Percentiles rank a stretch among this genome's conserved stretches.
Conservation (phyloP, 2,797 vertebrate species). For the Chanos chanos region DNA sequence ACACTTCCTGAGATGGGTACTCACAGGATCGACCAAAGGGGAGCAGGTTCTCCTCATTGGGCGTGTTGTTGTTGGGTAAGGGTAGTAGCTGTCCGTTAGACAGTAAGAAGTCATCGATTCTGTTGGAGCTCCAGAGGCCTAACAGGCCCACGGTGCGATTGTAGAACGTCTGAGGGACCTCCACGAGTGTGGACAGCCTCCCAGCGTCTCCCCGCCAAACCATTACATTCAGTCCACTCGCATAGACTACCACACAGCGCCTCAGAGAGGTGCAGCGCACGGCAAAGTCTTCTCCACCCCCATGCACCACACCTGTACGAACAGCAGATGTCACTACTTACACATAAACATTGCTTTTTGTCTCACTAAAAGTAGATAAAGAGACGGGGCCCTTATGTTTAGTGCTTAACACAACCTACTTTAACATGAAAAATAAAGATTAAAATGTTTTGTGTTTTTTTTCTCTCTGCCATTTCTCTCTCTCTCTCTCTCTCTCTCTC, state of each 20-base stretch:
- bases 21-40: slow-evolving; percentile 76
- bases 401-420: no score
- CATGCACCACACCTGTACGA: slow-evolving; percentile 59
- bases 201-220: slow-evolving; percentile 57
- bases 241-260: slow-evolving; percentile 64
- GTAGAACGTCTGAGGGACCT: slow-evolving; percentile 73
- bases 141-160: slow-evolving; percentile 77
- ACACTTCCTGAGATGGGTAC: slow-evolving; percentile 45
- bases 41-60: slow-evolving; percentile 61
- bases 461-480: no score
- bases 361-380: no score
- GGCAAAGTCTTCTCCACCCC: slow-evolving; percentile 55
- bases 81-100: slow-evolving; percentile 63
- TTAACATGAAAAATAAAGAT: no score
- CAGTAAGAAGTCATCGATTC: slow-evolving; percentile 71
- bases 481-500: no score
- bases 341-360: no score
- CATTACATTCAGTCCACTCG: slow-evolving; percentile 66
- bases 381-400: no score
- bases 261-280: slow-evolving; percentile 61
- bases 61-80: slow-evolving; percentile 49
- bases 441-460: no score
- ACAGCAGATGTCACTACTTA: slow-evolving; percentile 33
- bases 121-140: slow-evolving; percentile 74
- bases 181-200: slow-evolving; percentile 64